Percentiles rank a stretch among this genome's conserved stretches.
Evolutionary conservation across 2,113 vertebrate genomes (phyloP).

Genomic region (Lepus americanus): DNA sequence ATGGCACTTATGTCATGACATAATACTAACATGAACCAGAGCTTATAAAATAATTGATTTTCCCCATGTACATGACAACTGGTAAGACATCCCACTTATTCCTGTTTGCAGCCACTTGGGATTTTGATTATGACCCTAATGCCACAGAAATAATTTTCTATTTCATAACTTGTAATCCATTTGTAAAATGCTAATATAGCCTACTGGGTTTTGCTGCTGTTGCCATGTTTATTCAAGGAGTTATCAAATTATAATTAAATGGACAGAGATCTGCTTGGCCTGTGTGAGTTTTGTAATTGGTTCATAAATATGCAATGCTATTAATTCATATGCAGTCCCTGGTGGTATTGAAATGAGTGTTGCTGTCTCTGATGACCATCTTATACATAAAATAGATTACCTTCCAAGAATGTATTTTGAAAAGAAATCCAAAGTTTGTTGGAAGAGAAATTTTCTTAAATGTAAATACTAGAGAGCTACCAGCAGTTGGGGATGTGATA

Average conservation of each 20-base stretch:
- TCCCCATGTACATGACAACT: neutral
- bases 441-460: constrained; percentile 36
- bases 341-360: constrained; percentile 47
- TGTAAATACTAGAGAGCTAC: constrained; percentile 24
- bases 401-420: constrained; percentile 13
- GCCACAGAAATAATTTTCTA: neutral
- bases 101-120: neutral
- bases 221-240: constrained; percentile 76
- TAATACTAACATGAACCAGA: neutral
- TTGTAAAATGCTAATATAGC: constrained; percentile 78
- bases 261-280: constrained; percentile 68
- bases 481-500: neutral
- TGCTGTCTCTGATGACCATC: constrained; percentile 57
- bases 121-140: constrained; percentile 61
- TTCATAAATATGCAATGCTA: constrained; percentile 82
- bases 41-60: constrained; percentile 43
- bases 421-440: constrained; percentile 52
- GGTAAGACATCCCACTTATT: neutral
- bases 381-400: constrained; percentile 64
- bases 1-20: neutral
- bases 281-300: constrained; percentile 83
- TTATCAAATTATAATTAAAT: constrained; percentile 80
- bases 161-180: constrained; percentile 35
- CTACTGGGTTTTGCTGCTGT: constrained; percentile 70
- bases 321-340: constrained; percentile 79